phyloP scores from a whole-genome alignment of 2,113 vertebrate species.

The Pluvialis apricaria region DNA sequence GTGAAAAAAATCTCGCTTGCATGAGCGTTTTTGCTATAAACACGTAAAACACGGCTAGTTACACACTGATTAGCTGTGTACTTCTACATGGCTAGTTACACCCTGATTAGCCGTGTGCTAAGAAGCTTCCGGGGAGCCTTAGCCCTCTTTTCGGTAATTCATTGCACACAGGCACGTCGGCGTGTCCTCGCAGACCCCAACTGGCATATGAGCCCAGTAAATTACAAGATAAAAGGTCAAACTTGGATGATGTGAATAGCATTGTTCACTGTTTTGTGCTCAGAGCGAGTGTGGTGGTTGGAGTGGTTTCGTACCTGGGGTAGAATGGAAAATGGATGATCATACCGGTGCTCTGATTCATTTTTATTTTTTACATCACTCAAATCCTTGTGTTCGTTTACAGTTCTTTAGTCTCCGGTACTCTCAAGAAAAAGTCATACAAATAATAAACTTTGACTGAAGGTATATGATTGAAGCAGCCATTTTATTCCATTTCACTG shows the following conservation, averaged over 20 bases:
- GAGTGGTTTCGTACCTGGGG: not conserved
- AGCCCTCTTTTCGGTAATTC: not conserved
- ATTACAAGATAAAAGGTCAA: not conserved
- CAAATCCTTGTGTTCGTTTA: not conserved
- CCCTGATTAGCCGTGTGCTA: not conserved
- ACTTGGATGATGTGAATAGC: not conserved
- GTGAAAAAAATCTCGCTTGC: not conserved
- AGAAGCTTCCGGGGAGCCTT: not conserved
- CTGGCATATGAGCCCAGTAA: not conserved
- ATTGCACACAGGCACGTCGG: not conserved
- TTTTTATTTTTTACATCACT: not conserved
- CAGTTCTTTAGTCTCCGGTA: not conserved
- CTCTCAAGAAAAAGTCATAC: constrained; percentile 5
- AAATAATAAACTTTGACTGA: not conserved
- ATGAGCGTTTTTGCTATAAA: not conserved
- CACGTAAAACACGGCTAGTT: not conserved
- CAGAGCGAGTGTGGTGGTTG: not conserved
- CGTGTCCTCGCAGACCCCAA: not conserved
- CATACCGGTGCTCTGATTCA: not conserved
- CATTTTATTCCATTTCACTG: not conserved
- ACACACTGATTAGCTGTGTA: not conserved
- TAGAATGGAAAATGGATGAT: not conserved
- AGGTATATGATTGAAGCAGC: not conserved
- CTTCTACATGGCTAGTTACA: not conserved
- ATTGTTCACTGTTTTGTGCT: not conserved